Percentiles rank a stretch among this genome's conserved stretches.
These are phyloP conservation scores for Pocota personata DNA, from an alignment of 2,888 invertebrate genomes.

Conservation along the genomic window DNA sequence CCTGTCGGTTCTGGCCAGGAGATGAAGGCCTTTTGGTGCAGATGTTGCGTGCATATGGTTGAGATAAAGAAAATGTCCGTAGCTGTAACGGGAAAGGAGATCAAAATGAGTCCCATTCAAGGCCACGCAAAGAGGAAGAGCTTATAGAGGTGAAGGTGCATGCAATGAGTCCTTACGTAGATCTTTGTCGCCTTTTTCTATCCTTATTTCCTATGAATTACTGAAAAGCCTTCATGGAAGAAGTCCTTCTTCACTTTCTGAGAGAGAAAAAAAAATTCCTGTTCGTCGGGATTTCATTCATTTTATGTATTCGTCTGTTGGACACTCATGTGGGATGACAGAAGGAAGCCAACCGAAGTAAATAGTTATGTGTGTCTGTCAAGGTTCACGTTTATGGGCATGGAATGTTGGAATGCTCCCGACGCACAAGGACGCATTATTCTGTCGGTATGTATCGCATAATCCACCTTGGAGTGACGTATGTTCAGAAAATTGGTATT, in stretches of 20 bases:
- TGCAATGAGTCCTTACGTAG: background rate
- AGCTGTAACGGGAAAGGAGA: background rate
- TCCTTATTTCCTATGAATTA: background rate
- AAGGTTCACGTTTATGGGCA: background rate
- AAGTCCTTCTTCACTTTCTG: background rate
- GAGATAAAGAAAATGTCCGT: background rate
- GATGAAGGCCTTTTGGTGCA: background rate
- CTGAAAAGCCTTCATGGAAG: background rate
- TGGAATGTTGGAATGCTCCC: constrained; percentile 17
- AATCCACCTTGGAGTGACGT: constrained; percentile 5
- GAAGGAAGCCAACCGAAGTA: background rate
- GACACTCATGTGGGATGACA: background rate
- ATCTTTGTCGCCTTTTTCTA: background rate
- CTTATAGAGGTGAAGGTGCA: background rate
- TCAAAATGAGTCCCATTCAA: background rate
- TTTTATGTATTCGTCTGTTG: background rate
- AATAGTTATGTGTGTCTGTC: constrained; percentile 13
- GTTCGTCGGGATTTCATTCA: background rate
- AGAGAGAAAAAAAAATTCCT: constrained; percentile 8
- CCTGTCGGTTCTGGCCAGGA: background rate
- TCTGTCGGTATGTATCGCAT: background rate
- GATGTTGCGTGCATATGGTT: constrained; percentile 4
- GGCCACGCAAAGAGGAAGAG: background rate
- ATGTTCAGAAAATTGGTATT: constrained; percentile 32
- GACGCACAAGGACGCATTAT: background rate